Base-by-base conservation (phyloP, 2,888 invertebrate species). In the Drosophila koepferae region DNA sequence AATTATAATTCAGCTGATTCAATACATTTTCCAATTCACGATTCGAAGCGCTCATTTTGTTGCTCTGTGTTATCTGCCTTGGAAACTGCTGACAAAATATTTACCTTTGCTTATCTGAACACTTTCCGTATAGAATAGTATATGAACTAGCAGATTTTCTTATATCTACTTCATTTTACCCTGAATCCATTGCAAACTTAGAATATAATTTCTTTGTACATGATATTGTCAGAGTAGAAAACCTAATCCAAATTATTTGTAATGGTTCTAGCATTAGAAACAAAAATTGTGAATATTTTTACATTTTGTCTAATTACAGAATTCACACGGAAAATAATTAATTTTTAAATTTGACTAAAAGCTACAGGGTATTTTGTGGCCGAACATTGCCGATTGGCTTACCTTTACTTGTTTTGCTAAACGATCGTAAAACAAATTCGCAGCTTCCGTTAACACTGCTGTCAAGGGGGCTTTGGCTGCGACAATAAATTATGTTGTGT, bases 31-130 rank as follows among this genome's bases (percentile, higher is more conserved):
- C 16, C 28, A 2, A 55, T 40, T 23, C 41, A 7, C 31, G 1
- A 31, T n/a, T n/a, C 41, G 1, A 28, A 41, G 9, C 12, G 3
- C 31, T 14, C n/a, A 18, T 14, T 41, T n/a, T 28, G 55, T 28
- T 55, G 28, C 41, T 12, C 40, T 12, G 40, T 28, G 9, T 53
- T 53, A 53, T 53, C 44, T 18, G 14, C 14, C 3, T 8, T 34
- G n/a, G 20, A 2, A 34, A 40, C 23, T 34, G 14, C 18, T 44
- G 6, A 49, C 54, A 78, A 74, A 78, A 77, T 66, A 78, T 77
- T 77, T 74, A 38, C 36, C 23, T 40, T 20, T n/a, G 36, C 31
- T 63, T 48, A 61, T 72, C 55, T 28, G 28, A 18, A 36, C 41
- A 23, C 14, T 31, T 44, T 44, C 48, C n/a, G 49, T 41, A 43